Evolutionary conservation across 1,140 invertebrate genomes (phyloP), one percentile per base, ranked within the genome.

Genomic region (Xylocopa sonorina): DNA sequence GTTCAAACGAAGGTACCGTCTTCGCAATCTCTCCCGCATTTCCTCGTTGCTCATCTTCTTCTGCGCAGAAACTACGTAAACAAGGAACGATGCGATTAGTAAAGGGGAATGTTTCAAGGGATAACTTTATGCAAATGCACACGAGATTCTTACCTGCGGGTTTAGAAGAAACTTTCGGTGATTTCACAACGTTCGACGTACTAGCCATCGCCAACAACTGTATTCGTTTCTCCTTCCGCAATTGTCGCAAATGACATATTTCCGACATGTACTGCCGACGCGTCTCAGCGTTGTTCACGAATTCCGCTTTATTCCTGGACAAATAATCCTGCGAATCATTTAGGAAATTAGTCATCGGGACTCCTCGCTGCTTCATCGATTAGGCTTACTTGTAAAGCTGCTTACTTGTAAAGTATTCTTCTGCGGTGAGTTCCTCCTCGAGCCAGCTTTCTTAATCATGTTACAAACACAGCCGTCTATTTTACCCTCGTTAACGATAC

Each of bases 1-100:
- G 46, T 92, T 90, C 27, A 94, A 79, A 50, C 92, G 89, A 7
- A 88, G 85, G 82, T 94, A 94, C 24, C 94, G 92, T 71, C 89
- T 91, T n/a, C 92, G 91, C 12, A 93, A 92, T 80, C 92, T 89
- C 62, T 90, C 82, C 63, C 91, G 90, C 86, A 94, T 91, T 73
- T 93, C 90, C 78, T 91, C 89, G 34, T 93, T 90, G n/a, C 86
- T 89, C 46, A 94, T 89, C 69, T 93, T 92, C 77, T 83, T 92
- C 76, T 91, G 90, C n/a, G 88, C 55, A 58, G 77, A 84, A 72
- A 80, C 92, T 92, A 43, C 14, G 24, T 34, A 18, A 0, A 48
- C 18, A 34, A 51, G 0, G 14, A 38, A 38, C 3, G 38, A 38
- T 4, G 9, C 38, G 55, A 32, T 27, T 29, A 57, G 18, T 14